Evolutionary conservation across 1,140 invertebrate species (phyloP), one percentile per base, ranked within the genome.

Genomic region (Trichomalopsis sarcophagae): DNA sequence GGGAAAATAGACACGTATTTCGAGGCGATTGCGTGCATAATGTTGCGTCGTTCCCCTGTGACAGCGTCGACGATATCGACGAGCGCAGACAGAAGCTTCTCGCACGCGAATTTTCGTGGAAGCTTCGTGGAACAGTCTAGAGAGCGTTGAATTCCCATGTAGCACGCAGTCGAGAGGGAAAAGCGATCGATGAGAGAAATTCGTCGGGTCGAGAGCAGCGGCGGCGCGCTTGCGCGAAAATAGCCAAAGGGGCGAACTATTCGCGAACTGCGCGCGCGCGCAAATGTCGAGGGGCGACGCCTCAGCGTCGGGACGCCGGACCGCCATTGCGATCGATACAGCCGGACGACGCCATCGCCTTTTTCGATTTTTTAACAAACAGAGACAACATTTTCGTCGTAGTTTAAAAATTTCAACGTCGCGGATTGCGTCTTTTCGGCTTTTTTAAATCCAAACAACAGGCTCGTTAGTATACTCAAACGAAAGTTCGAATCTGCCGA

Each of bases 311-410:
- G 13, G 75, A 88, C 87, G 89, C 87, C 86, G 82, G 84, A 86
- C 91, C 91, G 90, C 91, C 91, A 92, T 92, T 84, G 90, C 90
- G 91, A 93, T 93, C 92, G 86, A 93, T 93, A 91, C 68, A 1
- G 50, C 80, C 87, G 74, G 84, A 55, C 55, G 81, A 75, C 75
- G 86, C 87, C 55, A 62, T 62, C 89, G 91, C 91, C 91, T 92
- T 92, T 92, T 90, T 55, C 55, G 40, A 44, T 40, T 40, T 44
- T 44, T 44, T 10, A 44, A 44, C 40, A 44, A 44, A 44, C 40
- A 1, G 10, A 44, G 10, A 44, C 6, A 44, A 44, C 5, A 36
- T 36, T 27, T 27, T 27, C 27, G 27, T 27, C 1, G 1, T 27
- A 27, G 27, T 27, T 27, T 36, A 36, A 36, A 36, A 36, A 36